Evolutionary conservation across 2,797 vertebrate genomes (phyloP), one percentile per base, ranked within the genome.

Genomic region (Coregonus ussuriensis): DNA sequence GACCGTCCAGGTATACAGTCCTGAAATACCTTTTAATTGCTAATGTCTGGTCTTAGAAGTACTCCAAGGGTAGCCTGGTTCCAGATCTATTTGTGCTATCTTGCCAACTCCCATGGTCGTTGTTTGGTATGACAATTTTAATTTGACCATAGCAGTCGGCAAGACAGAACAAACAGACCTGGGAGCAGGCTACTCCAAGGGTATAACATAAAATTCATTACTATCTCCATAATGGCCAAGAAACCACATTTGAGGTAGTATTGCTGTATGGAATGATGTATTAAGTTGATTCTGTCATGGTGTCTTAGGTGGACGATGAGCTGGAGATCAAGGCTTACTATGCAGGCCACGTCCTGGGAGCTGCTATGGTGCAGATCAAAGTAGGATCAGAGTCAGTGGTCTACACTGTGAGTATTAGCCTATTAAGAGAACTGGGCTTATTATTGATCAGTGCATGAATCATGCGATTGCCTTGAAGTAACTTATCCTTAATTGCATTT

Each of bases 261-360:
- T 52, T 41, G 16, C 4, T 35, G 3, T 18, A 18, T 4, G 14
- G 13, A 67, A 3, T 66, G 47, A 68, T 52, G 29, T 66, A 41
- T 29, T 52, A 31, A 31, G 35, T 31, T n/a, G 1, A 35, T 63
- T 74, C 4, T 37, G 16, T 63, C 72, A 25, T 63, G 59, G 2
- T 63, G 25, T 29, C 21, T 68, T 80, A 99, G 98, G 98, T 99
- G 88, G 98, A 99, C 1, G 97, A 99, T 74, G 98, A 99, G 86
- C 91, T 99, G 83, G 97, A 99, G 94, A 99, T 99, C 91, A 99
- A 99, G 88, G 98, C 98, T 0, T 99, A 99, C 89, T 99, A 99
- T 0, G 98, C 98, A 0, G 98, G 98, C 2, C 98, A 99, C 0
- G 98, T 99, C 77, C 94, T 99, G 21, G 98, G 98, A 69, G 98